Evolutionary conservation across 2,113 vertebrate species (phyloP), one percentile per base, ranked within the genome.

Genomic region (Gulo gulo): DNA sequence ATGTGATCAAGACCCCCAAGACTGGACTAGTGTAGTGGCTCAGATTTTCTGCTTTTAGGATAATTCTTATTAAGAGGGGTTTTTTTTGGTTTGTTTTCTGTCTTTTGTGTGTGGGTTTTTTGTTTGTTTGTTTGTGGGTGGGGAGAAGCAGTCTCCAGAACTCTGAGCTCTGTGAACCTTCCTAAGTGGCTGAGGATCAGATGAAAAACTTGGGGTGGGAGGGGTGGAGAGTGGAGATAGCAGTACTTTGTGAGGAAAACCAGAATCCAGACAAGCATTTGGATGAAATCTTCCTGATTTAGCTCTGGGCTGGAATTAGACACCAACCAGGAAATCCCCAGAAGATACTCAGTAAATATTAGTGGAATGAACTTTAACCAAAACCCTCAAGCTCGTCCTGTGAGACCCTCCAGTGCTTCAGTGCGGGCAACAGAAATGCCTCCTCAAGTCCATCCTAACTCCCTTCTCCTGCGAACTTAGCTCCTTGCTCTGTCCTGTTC

Each of bases 41-140:
- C 69, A 61, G 2, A 73, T 80, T 91, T 97, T 85, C 47, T 87
- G 20, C 55, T 91, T 84, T 92, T 88, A 81, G 36, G 79, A 78
- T 79, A 82, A 76, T 74, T 91, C 45, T 88, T 88, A 26, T 93
- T 92, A 3, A 94, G 87, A 73, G 2, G 1, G 0, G 15, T 52
- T 34, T 3, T 20, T 76, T n/a, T 67, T 34, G 26, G 3, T n/a
- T 76, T 76, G 23, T 14, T 16, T 29, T 47, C 18, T 29, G 24
- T 47, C 42, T 78, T 31, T 36, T 29, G 39, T 74, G 39, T 42
- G 39, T 42, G 1, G 50, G 8, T 50, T 50, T 52, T 52, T 42
- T 42, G 39, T 42, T 42, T 42, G 4, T 42, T 42, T 42, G 39
- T 42, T 59, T 7, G 24, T 13, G 29, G 5, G 23, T 18, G 0